These are phyloP conservation scores for Synergus gifuensis DNA, from an alignment of 2,888 invertebrate genomes.

Conservation along the genomic window DNA sequence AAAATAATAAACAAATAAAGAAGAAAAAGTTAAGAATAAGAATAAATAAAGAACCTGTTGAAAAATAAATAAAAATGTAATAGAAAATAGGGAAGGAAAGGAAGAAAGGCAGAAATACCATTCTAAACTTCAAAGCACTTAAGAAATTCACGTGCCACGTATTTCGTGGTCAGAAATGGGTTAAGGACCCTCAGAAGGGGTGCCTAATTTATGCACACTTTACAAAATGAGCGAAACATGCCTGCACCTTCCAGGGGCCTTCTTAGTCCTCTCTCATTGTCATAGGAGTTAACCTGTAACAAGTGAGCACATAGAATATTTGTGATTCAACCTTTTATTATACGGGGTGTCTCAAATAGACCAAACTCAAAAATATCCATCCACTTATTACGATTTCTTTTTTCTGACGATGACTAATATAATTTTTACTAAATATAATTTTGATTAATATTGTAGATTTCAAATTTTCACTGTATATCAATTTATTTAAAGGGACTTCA, in stretches of 20 bases:
- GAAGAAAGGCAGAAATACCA: conserved; percentile 35
- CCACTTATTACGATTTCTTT: too few species aligned
- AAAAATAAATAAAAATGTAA: conserved; percentile 44
- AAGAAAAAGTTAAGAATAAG: background rate
- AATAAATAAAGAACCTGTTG: background rate
- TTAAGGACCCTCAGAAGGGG: conserved; percentile 20
- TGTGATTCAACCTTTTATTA: conserved; percentile 5
- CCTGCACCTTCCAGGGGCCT: conserved; percentile 37
- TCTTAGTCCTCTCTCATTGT: conserved; percentile 25
- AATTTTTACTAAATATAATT: too few species aligned
- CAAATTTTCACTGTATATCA: too few species aligned
- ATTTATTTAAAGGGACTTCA: too few species aligned
- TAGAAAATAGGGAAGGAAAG: conserved; percentile 48
- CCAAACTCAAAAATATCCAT: background rate
- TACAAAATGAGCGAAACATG: conserved; percentile 29
- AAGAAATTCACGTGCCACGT: conserved; percentile 31
- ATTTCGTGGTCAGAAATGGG: conserved; percentile 38
- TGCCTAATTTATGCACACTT: conserved; percentile 39
- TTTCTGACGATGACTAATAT: too few species aligned
- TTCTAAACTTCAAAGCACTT: conserved; percentile 13
- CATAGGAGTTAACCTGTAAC: conserved; percentile 25
- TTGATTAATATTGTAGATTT: too few species aligned
- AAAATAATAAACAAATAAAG: background rate
- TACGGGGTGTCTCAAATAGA: conserved; percentile 7
- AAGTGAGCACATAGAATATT: conserved; percentile 29